A percentile compares a stretch with the other conserved stretches of the same genome.
phyloP scores from a whole-genome alignment of 1,140 invertebrate genomes.

The Eupristina koningsbergeri region DNA sequence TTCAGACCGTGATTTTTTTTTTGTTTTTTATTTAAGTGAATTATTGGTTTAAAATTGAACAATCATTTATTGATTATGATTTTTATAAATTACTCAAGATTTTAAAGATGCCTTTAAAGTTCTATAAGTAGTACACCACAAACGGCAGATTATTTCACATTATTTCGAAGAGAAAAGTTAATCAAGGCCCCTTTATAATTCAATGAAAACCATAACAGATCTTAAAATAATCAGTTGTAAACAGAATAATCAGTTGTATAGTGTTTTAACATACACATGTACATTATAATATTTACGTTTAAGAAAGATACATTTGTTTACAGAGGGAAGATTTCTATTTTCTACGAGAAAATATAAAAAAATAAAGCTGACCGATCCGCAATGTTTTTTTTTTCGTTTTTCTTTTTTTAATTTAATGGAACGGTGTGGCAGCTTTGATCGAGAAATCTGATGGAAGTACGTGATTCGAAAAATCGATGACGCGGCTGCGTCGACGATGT shows the following conservation, averaged over 20 bases:
- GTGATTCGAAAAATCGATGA: constrained; percentile 41
- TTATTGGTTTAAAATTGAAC: not conserved
- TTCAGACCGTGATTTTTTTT: not conserved
- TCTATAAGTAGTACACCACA: not conserved
- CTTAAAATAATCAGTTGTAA: not conserved
- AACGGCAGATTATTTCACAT: not conserved
- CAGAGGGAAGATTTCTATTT: constrained; percentile 14
- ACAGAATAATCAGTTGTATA: not conserved
- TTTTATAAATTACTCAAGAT: not conserved
- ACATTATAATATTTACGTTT: not conserved
- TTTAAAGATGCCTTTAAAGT: not conserved
- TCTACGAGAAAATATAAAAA: constrained; percentile 45
- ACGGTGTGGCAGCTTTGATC: not conserved
- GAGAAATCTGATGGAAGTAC: constrained; percentile 38
- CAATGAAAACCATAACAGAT: not conserved
- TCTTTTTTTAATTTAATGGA: not conserved
- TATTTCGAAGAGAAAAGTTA: not conserved
- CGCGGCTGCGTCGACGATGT: not conserved
- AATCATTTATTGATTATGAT: not conserved
- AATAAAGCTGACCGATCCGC: constrained; percentile 37
- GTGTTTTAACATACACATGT: not conserved
- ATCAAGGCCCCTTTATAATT: constrained; percentile 17
- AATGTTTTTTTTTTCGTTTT: not conserved
- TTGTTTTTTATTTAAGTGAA: no score
- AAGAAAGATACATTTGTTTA: constrained; percentile 3